phyloP scores from a whole-genome alignment of 92 coral and sea anemone species.

The Pocillopora meandrina region DNA sequence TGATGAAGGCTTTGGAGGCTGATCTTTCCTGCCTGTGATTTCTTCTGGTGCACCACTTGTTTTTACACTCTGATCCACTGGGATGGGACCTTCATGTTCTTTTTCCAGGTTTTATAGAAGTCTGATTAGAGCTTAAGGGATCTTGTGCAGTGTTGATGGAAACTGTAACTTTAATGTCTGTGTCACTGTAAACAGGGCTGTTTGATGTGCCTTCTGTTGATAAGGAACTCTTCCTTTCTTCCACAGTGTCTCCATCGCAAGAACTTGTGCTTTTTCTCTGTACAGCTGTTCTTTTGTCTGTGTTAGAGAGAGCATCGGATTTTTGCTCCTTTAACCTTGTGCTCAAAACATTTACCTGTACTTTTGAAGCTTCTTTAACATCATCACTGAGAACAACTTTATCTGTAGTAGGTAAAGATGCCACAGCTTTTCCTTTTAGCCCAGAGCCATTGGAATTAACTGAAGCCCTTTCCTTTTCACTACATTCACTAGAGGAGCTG shows the following conservation, averaged over 20 bases:
- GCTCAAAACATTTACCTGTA: slow-evolving; percentile 15
- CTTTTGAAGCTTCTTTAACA: slow-evolving; percentile 7
- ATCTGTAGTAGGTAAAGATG: slow-evolving; percentile 23
- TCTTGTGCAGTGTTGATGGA: background rate
- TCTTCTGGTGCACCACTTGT: background rate
- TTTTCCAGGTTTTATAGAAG: background rate
- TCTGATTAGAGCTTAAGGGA: background rate
- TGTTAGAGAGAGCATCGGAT: background rate
- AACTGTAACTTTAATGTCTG: slow-evolving; percentile 26
- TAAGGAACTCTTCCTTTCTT: slow-evolving; percentile 29
- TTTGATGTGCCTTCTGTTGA: slow-evolving; percentile 61
- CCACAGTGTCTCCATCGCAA: slow-evolving; percentile 31
- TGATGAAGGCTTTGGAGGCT: slow-evolving; percentile 38
- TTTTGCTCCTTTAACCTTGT: background rate
- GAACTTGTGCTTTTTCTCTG: slow-evolving; percentile 32
- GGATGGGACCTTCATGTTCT: background rate
- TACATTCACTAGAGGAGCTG: slow-evolving; percentile 84
- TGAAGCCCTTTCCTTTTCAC: slow-evolving; percentile 72
- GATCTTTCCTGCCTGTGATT: slow-evolving; percentile 3
- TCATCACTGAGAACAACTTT: slow-evolving; percentile 17
- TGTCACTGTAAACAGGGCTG: slow-evolving; percentile 71
- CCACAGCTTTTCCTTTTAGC: slow-evolving; percentile 8
- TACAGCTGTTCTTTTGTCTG: background rate
- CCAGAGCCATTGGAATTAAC: slow-evolving; percentile 22
- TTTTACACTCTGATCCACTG: background rate